These are phyloP conservation scores for Nasua narica DNA, from an alignment of 2,797 vertebrate species.

Conservation along the genomic window DNA sequence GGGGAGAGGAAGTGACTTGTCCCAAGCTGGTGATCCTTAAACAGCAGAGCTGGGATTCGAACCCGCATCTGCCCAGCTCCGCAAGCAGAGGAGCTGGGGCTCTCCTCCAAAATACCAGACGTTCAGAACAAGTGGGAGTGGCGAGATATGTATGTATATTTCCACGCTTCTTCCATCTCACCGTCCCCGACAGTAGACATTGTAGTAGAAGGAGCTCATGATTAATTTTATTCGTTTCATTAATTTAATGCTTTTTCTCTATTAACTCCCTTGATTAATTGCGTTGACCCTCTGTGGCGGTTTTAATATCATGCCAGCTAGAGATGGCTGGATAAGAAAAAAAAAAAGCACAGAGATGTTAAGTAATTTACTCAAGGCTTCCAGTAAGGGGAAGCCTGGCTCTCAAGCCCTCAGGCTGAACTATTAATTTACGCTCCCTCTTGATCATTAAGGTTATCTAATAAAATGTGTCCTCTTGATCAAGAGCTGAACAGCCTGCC, in stretches of 20 bases:
- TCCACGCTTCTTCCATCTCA: neutral
- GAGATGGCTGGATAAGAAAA: neutral
- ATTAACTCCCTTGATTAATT: neutral
- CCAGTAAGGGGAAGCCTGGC: neutral
- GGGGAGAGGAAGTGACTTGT: neutral
- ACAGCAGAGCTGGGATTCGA: neutral
- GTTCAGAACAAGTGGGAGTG: neutral
- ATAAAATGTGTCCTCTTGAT: slow-evolving; percentile 23
- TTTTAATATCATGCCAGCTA: neutral
- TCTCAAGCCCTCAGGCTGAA: neutral
- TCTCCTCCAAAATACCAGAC: neutral
- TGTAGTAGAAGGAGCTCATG: neutral
- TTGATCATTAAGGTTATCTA: slow-evolving; percentile 52
- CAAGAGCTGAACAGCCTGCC: neutral
- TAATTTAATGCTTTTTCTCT: neutral
- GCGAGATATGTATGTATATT: fast-evolving
- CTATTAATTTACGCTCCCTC: slow-evolving; percentile 16
- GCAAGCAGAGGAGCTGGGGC: neutral
- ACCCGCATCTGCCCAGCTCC: neutral
- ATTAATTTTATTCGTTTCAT: slow-evolving; percentile 12
- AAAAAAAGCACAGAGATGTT: slow-evolving; percentile 6
- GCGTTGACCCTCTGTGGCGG: neutral
- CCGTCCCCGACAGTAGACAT: neutral
- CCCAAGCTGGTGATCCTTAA: neutral
- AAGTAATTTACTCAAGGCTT: neutral